phyloP scores from a whole-genome alignment of 2,888 invertebrate species.

The Lithophane ornitopus region DNA sequence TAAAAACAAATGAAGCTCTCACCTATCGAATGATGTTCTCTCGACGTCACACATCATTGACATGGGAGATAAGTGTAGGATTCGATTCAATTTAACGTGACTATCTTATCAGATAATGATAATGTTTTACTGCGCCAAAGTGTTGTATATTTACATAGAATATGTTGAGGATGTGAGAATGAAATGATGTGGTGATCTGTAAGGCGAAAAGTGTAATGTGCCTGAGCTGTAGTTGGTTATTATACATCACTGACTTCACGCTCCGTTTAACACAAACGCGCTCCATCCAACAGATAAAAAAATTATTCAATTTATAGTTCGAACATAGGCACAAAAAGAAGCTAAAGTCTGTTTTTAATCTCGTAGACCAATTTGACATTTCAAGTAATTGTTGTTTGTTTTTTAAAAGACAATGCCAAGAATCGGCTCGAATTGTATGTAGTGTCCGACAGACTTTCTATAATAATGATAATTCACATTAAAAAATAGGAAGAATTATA shows the following conservation, averaged over 20 bases:
- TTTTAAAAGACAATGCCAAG: no score
- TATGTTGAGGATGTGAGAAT: constrained; percentile 22
- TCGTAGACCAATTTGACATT: no score
- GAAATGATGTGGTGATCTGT: neutral
- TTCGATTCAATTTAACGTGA: constrained; percentile 62
- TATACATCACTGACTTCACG: neutral
- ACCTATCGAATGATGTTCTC: neutral
- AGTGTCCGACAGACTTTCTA: no score
- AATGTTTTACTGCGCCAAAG: constrained; percentile 49
- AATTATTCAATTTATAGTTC: neutral
- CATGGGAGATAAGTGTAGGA: constrained; percentile 26
- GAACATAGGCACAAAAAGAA: neutral
- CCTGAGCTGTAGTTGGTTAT: neutral
- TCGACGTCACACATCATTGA: constrained; percentile 20
- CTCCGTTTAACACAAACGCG: neutral
- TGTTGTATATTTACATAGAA: constrained; percentile 15
- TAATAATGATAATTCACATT: no score
- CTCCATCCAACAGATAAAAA: neutral
- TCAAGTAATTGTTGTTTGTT: no score
- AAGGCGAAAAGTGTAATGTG: neutral
- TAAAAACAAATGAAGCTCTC: neutral
- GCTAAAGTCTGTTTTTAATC: no score
- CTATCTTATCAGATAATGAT: constrained; percentile 63
- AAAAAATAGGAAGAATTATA: no score
- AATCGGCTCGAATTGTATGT: no score